A percentile compares a stretch with the other conserved stretches of the same genome.
phyloP scores from a whole-genome alignment of 1,140 invertebrate genomes.

The Philopotamus ludificatus region DNA sequence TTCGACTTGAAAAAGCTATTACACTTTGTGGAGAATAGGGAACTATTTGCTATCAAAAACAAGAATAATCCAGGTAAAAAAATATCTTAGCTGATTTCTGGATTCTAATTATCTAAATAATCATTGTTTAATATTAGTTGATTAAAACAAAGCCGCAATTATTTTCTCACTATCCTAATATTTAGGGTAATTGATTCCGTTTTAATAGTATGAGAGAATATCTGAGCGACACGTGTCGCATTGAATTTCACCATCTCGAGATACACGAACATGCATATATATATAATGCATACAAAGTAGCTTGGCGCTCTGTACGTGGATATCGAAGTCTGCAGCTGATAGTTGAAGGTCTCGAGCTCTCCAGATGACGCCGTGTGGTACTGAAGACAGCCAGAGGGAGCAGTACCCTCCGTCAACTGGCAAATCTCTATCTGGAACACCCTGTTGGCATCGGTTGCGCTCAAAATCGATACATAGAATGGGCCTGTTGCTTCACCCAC shows the following conservation, averaged over 20 bases:
- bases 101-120: no score
- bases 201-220: no score
- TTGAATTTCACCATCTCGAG: background rate
- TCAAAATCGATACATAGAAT: conserved; percentile 64
- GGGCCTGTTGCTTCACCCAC: conserved; percentile 62
- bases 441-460: conserved; percentile 54
- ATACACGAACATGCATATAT: background rate
- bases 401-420: conserved; percentile 44
- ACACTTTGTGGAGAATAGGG: no score
- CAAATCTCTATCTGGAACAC: conserved; percentile 66
- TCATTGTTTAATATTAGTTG: no score
- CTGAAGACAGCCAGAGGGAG: conserved; percentile 67
- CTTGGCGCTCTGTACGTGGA: conserved; percentile 53
- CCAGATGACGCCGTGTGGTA: conserved; percentile 63
- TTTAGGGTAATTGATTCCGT: no score
- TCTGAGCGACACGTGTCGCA: background rate
- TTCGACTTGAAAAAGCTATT: no score
- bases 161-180: no score
- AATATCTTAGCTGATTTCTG: no score
- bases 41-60: no score
- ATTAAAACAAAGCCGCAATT: no score
- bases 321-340: conserved; percentile 58
- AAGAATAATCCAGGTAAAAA: no score
- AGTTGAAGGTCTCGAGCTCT: conserved; percentile 71
- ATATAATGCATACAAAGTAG: conserved; percentile 60